Evolutionary conservation across 2,888 invertebrate species (phyloP).

Genomic region (Dicroscelio sp.): DNA sequence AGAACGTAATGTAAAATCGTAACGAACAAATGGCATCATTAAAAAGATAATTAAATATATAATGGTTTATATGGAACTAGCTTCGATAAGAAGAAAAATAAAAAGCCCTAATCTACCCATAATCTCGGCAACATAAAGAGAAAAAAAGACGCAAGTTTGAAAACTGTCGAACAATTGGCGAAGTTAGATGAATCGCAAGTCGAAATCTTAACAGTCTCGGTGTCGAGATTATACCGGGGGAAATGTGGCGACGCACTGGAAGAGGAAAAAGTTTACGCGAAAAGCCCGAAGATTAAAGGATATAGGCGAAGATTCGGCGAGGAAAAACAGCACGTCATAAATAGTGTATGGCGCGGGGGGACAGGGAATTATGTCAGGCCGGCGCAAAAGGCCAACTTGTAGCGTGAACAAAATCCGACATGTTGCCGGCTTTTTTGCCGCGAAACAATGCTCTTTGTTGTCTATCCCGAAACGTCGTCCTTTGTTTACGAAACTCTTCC

Average conservation of each 20-base stretch:
- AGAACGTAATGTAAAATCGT: too few species aligned
- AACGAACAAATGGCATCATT: too few species aligned
- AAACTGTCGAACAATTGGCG: constrained; percentile 55
- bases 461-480: constrained; percentile 53
- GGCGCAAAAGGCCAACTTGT: constrained; percentile 68
- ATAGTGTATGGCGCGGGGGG: constrained; percentile 35
- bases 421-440: constrained; percentile 59
- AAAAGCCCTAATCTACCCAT: not conserved
- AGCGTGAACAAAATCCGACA: constrained; percentile 65
- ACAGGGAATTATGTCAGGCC: constrained; percentile 56
- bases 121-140: constrained; percentile 5
- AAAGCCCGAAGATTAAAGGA: constrained; percentile 74
- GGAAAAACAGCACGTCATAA: constrained; percentile 61
- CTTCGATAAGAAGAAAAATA: not conserved
- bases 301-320: constrained; percentile 42
- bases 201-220: constrained; percentile 65
- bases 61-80: too few species aligned
- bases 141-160: constrained; percentile 28
- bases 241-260: constrained; percentile 8
- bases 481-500: constrained; percentile 63
- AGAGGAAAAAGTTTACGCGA: constrained; percentile 48
- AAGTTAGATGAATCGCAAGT: constrained; percentile 68
- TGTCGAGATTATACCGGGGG: constrained; percentile 39
- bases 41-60: too few species aligned
- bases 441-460: constrained; percentile 64